phyloP scores from a whole-genome alignment of 2,797 vertebrate species.

The Protonibea diacanthus region DNA sequence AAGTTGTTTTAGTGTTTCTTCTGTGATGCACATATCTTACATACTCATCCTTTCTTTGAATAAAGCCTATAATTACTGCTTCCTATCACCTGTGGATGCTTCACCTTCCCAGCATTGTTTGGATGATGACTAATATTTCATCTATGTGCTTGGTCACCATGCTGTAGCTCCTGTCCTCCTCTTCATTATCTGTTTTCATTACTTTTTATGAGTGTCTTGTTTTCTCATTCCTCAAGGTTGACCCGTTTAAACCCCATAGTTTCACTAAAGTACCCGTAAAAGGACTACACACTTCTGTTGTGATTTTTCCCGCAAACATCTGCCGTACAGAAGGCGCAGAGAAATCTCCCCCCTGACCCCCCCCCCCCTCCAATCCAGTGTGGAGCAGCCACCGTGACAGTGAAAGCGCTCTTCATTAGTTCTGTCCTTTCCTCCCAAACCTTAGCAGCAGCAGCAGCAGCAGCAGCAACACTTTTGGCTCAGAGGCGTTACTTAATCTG shows the following conservation, averaged over 20 bases:
- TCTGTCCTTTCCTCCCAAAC: conserved; percentile 25
- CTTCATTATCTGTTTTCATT: background rate
- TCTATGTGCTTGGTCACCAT: conserved; percentile 29
- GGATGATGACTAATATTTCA: conserved; percentile 43
- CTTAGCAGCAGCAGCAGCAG: conserved; percentile 31
- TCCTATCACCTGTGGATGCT: conserved; percentile 5
- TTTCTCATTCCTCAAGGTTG: background rate
- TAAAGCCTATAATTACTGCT: background rate
- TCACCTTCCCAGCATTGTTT: conserved; percentile 8
- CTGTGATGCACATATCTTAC: background rate
- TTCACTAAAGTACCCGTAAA: background rate
- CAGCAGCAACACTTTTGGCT: conserved; percentile 50
- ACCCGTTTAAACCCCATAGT: background rate
- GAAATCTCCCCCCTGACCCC: conserved; percentile 3
- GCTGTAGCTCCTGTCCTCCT: background rate
- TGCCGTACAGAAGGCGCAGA: background rate
- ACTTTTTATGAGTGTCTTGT: background rate
- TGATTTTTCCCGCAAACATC: background rate
- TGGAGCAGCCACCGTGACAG: conserved; percentile 22
- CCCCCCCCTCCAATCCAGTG: background rate
- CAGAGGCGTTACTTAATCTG: conserved; percentile 62
- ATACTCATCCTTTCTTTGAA: background rate
- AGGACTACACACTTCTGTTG: background rate
- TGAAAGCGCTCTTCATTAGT: conserved; percentile 57
- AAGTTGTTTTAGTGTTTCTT: background rate